Percentiles rank a stretch among this genome's conserved stretches.
phyloP scores from a whole-genome alignment of 1,140 invertebrate genomes.

The Drosophila baimaii region DNA sequence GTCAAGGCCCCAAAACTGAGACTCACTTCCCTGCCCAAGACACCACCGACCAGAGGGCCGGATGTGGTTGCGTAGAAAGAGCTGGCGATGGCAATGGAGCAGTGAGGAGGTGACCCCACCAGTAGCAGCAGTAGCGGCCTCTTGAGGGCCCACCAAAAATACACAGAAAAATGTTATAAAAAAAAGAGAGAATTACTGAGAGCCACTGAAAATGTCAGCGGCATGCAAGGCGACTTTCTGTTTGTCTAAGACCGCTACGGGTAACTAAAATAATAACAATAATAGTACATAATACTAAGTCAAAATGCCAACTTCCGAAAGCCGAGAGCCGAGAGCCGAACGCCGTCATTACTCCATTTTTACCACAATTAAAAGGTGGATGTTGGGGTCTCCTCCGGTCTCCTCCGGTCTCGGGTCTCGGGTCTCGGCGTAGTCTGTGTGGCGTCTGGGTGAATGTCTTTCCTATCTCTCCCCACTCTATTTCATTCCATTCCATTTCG shows the following conservation, averaged over 20 bases:
- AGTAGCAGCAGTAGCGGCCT: conserved; percentile 13
- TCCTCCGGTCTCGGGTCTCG: neutral
- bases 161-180: neutral
- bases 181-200: neutral
- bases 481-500: conserved; percentile 57
- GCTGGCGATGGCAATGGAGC: neutral
- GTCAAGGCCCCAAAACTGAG: conserved; percentile 2
- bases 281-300: conserved; percentile 74
- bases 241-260: conserved; percentile 53
- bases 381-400: conserved; percentile 14
- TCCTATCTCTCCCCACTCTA: conserved; percentile 53
- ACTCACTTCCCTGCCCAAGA: conserved; percentile 11
- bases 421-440: neutral
- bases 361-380: conserved; percentile 68
- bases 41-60: conserved; percentile 43
- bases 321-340: conserved; percentile 46
- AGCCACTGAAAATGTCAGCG: conserved; percentile 30
- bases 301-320: conserved; percentile 75
- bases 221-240: conserved; percentile 64
- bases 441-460: conserved; percentile 54
- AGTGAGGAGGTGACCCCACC: conserved; percentile 18
- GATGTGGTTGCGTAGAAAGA: conserved; percentile 75
- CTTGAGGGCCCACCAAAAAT: conserved; percentile 7
- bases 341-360: conserved; percentile 67
- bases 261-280: conserved; percentile 73